A percentile compares a stretch with the other conserved stretches of the same genome.
Evolutionary conservation across 2,113 vertebrate genomes (phyloP).

Genomic region (Tupaia tana): DNA sequence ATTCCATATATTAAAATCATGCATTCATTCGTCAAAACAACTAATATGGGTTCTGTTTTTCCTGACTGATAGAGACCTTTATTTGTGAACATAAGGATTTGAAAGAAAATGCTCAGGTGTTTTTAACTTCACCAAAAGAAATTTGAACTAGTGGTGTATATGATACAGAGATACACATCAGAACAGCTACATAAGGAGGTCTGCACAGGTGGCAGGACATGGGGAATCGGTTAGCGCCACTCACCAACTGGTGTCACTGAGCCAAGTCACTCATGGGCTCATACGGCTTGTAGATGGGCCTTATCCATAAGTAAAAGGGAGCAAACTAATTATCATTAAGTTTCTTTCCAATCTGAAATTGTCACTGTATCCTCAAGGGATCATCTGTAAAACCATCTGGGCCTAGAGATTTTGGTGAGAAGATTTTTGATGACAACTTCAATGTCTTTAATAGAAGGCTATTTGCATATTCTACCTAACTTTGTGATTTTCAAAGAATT

Average conservation of each 20-base stretch:
- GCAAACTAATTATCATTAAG: background rate
- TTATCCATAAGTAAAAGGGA: background rate
- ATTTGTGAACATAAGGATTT: background rate
- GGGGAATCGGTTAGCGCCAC: background rate
- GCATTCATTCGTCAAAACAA: background rate
- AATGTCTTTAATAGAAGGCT: background rate
- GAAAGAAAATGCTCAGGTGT: background rate
- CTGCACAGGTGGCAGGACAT: background rate
- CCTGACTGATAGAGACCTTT: background rate
- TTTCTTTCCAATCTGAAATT: background rate
- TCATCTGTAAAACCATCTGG: background rate
- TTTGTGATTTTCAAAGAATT: constrained; percentile 13
- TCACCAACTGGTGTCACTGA: background rate
- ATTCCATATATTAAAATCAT: background rate
- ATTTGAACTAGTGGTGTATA: background rate
- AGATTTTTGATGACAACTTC: background rate
- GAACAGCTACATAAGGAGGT: background rate
- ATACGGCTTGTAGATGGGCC: background rate
- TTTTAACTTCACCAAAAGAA: background rate
- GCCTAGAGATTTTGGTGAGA: background rate
- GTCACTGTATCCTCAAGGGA: background rate
- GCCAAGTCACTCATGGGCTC: background rate
- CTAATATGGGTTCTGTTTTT: background rate
- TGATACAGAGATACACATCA: background rate
- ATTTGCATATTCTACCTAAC: background rate